Conservation (phyloP, 2,888 invertebrate species). For the Temnothorax rugatulus region DNA sequence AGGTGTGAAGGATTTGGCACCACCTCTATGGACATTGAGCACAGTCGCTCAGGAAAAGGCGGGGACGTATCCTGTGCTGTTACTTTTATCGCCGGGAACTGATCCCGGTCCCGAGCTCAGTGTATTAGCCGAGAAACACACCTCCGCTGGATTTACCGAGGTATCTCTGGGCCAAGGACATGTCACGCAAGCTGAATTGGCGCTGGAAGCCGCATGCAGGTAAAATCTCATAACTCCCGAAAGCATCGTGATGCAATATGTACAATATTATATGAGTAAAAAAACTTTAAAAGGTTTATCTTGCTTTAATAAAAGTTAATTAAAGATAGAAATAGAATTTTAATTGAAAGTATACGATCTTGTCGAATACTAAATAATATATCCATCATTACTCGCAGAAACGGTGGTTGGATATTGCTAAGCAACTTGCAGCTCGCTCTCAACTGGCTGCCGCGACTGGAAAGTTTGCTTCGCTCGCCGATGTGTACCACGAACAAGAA, state of each 20-base stretch:
- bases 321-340: not conserved
- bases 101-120: constrained; percentile 95
- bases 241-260: not conserved
- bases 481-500: constrained; percentile 79
- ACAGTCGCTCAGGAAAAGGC: constrained; percentile 88
- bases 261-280: not conserved
- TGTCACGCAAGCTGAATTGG: constrained; percentile 87
- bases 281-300: not conserved
- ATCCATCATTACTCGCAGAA: constrained; percentile 65
- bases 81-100: constrained; percentile 95
- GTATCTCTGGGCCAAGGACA: constrained; percentile 94
- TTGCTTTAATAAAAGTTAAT: not conserved
- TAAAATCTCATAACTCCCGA: constrained; percentile 77
- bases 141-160: constrained; percentile 84
- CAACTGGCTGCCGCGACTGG: constrained; percentile 84
- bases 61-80: constrained; percentile 91
- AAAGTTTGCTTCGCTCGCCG: constrained; percentile 81
- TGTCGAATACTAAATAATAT: not conserved
- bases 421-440: constrained; percentile 84
- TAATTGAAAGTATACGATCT: not conserved
- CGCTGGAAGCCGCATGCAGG: constrained; percentile 86
- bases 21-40: constrained; percentile 88
- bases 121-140: constrained; percentile 88
- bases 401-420: constrained; percentile 83
- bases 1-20: constrained; percentile 87